A percentile compares a stretch with the other conserved stretches of the same genome.
Conservation (phyloP, 2,113 vertebrate species). For the Brachirus orientalis region DNA sequence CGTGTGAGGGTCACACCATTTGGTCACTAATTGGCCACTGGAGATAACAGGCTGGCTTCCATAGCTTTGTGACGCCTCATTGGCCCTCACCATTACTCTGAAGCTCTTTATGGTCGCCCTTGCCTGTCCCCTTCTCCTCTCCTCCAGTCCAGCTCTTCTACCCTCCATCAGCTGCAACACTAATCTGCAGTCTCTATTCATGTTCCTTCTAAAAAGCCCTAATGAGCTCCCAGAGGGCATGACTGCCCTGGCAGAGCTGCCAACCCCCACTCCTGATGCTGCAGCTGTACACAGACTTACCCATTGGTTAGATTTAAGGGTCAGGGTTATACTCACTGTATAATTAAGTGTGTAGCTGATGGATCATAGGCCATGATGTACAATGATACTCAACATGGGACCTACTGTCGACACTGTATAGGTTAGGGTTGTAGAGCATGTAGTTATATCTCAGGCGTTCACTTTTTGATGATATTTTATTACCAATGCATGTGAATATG, state of each 20-base stretch:
- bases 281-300: background rate
- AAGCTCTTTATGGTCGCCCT: slow-evolving; percentile 41
- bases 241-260: slow-evolving; percentile 42
- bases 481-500: no score
- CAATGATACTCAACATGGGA: background rate
- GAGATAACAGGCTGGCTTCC: slow-evolving; percentile 48
- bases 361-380: background rate
- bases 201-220: slow-evolving; percentile 56
- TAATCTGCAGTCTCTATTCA: slow-evolving; percentile 56
- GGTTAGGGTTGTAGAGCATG: no score
- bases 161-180: slow-evolving; percentile 31
- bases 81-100: slow-evolving; percentile 20
- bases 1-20: slow-evolving; percentile 27
- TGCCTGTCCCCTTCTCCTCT: slow-evolving; percentile 18
- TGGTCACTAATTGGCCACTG: slow-evolving; percentile 64
- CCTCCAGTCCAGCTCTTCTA: slow-evolving; percentile 28
- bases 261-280: slow-evolving; percentile 20
- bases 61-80: slow-evolving; percentile 30
- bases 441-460: no score
- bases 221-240: slow-evolving; percentile 73
- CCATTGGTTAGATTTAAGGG: background rate
- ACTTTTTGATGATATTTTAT: no score
- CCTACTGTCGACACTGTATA: background rate
- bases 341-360: background rate
- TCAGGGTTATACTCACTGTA: background rate